These are phyloP conservation scores for Linnaemya vulpina DNA, from an alignment of 2,888 invertebrate genomes.

Conservation along the genomic window DNA sequence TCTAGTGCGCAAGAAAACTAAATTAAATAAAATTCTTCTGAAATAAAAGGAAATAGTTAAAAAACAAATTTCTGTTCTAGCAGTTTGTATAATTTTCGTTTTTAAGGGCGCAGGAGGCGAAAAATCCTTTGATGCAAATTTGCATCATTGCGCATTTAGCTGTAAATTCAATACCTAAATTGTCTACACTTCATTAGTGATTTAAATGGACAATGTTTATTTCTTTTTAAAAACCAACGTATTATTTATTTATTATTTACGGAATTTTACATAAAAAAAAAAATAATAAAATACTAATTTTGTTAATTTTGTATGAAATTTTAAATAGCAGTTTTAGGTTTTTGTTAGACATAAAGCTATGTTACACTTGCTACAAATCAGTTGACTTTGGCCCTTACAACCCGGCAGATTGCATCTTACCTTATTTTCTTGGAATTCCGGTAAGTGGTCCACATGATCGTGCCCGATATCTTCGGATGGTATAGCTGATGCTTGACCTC, in stretches of 20 bases:
- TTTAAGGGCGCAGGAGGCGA: too few species aligned
- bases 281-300: background rate
- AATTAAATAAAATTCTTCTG: too few species aligned
- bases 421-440: slow-evolving; percentile 26
- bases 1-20: too few species aligned
- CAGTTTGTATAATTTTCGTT: too few species aligned
- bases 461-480: too few species aligned
- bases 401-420: slow-evolving; percentile 26
- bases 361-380: slow-evolving; percentile 28
- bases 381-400: slow-evolving; percentile 29
- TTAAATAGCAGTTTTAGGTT: too few species aligned
- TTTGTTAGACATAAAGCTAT: slow-evolving; percentile 30
- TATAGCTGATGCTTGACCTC: too few species aligned
- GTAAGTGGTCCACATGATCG: slow-evolving; percentile 16
- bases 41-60: too few species aligned
- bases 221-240: background rate
- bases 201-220: too few species aligned
- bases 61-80: too few species aligned
- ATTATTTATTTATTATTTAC: background rate
- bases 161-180: background rate
- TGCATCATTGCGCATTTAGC: too few species aligned
- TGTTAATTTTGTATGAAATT: background rate
- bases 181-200: background rate
- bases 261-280: background rate
- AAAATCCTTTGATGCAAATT: too few species aligned